These are phyloP conservation scores for Chelonus formosanus DNA, from an alignment of 2,888 invertebrate genomes.

Conservation along the genomic window DNA sequence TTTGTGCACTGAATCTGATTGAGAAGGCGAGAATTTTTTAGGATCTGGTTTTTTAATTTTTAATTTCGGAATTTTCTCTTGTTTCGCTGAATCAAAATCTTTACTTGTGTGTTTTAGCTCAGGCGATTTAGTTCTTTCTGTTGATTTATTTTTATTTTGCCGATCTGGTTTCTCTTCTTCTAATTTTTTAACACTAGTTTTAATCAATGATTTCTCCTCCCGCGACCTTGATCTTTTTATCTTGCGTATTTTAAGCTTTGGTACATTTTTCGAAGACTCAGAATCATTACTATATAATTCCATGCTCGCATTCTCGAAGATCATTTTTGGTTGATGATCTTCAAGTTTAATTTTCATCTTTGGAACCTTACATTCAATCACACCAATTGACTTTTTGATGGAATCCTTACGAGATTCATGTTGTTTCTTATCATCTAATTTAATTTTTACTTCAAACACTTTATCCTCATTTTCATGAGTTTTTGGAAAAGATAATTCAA, in stretches of 20 bases:
- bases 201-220: constrained; percentile 25
- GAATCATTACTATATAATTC: constrained; percentile 32
- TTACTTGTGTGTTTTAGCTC: constrained; percentile 14
- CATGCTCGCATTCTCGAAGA: constrained; percentile 41
- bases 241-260: constrained; percentile 56
- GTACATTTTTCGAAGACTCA: constrained; percentile 46
- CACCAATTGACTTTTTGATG: constrained; percentile 29
- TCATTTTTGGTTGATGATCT: constrained; percentile 48
- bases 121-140: constrained; percentile 8
- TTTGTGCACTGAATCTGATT: constrained; percentile 22
- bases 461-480: constrained; percentile 39
- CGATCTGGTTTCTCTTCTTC: neutral
- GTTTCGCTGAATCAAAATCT: constrained; percentile 21
- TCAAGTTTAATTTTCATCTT: constrained; percentile 57
- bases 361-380: constrained; percentile 45
- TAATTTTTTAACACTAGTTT: constrained; percentile 1
- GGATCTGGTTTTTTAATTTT: constrained; percentile 47
- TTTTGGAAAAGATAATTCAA: constrained; percentile 34
- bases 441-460: constrained; percentile 40
- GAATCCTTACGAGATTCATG: constrained; percentile 26
- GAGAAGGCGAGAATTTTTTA: too few relatives aligned
- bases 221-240: constrained; percentile 36
- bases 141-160: constrained; percentile 16
- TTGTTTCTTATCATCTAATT: constrained; percentile 43
- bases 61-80: constrained; percentile 47